These are phyloP conservation scores for Nephila pilipes DNA, from an alignment of 1,140 invertebrate species.

Conservation along the genomic window DNA sequence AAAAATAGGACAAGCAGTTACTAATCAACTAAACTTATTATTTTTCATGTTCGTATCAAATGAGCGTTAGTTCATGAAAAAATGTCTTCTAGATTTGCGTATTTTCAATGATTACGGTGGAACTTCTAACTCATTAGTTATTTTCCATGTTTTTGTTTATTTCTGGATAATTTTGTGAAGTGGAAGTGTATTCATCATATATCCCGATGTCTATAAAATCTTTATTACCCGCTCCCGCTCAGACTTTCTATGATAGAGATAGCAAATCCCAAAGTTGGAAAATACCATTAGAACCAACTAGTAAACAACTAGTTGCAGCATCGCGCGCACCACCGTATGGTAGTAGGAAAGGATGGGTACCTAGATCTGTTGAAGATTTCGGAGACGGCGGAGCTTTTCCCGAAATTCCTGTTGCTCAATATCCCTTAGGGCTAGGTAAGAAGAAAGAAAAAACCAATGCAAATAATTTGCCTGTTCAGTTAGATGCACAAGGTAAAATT, in stretches of 20 bases:
- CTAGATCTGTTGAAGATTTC: conserved; percentile 88
- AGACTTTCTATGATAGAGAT: conserved; percentile 92
- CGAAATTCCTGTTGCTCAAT: conserved; percentile 98
- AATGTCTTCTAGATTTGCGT: no score
- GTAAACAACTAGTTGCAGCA: conserved; percentile 23
- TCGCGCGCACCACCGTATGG: conserved; percentile 92
- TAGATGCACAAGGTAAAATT: conserved; percentile 96
- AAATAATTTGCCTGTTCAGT: conserved; percentile 95
- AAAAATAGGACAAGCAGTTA: no score
- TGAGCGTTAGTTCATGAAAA: no score
- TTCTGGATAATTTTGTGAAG: no score
- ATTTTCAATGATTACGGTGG: no score
- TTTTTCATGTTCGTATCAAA: no score
- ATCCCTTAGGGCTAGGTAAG: conserved; percentile 92
- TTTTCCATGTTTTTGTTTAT: no score
- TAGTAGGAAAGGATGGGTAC: conserved; percentile 96
- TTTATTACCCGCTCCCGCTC: conserved; percentile 91
- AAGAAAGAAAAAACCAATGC: conserved; percentile 84
- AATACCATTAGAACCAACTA: not conserved
- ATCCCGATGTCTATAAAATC: conserved; percentile 35
- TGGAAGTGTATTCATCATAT: no score
- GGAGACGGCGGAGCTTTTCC: conserved; percentile 99
- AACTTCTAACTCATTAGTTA: no score
- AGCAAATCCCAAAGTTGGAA: conserved; percentile 88
- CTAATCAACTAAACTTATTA: no score